Conservation (phyloP, 2,113 vertebrate species). For the Gallinago jamesoni region DNA sequence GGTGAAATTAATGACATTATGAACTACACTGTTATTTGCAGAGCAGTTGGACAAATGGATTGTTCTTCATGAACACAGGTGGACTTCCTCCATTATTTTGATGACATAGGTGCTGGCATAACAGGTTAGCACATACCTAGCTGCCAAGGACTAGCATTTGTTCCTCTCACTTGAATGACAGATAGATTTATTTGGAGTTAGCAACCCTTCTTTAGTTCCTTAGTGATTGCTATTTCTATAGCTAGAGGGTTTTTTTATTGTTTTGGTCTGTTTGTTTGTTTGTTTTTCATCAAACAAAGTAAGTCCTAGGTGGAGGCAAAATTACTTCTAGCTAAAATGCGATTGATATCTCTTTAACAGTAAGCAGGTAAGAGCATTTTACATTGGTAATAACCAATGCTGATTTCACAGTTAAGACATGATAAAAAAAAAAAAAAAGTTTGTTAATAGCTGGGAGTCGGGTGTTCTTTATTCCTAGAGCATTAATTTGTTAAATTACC, state of each 20-base stretch:
- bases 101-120: neutral
- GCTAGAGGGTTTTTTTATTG: too few species aligned
- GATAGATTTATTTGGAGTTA: neutral
- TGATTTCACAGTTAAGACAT: neutral
- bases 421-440: neutral
- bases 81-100: neutral
- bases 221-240: neutral
- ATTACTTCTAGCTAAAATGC: too few species aligned
- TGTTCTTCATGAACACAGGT: neutral
- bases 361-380: neutral
- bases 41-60: neutral
- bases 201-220: neutral
- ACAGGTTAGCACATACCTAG: neutral
- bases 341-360: neutral
- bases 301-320: neutral
- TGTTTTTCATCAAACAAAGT: neutral
- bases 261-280: too few species aligned
- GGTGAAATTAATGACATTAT: neutral
- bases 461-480: neutral
- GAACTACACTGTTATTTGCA: neutral
- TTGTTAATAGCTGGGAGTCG: neutral
- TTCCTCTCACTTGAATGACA: neutral
- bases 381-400: neutral
- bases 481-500: neutral
- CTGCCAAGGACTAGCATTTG: neutral